These are phyloP conservation scores for Zoanthus gigantus DNA, from an alignment of 92 coral and sea anemone species.

Conservation along the genomic window DNA sequence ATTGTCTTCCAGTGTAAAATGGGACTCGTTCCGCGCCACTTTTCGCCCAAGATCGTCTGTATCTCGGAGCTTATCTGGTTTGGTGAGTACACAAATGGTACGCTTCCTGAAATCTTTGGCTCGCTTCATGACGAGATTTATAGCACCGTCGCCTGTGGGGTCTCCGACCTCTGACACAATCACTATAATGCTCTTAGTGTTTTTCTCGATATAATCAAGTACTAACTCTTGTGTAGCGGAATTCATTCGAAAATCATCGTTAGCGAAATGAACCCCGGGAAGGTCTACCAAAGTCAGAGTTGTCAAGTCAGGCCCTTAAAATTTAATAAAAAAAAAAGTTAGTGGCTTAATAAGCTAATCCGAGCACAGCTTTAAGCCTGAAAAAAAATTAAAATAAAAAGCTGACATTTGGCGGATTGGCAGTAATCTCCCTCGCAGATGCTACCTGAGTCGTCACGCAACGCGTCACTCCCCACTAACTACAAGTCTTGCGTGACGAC, in stretches of 20 bases:
- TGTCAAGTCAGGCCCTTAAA: conserved; percentile 74
- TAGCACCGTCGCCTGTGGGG: conserved; percentile 90
- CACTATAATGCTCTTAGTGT: conserved; percentile 83
- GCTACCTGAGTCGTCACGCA: no score
- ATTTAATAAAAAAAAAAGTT: neutral
- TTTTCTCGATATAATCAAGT: conserved; percentile 80
- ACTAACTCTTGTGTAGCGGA: conserved; percentile 70
- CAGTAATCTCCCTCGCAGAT: no score
- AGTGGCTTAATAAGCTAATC: no score
- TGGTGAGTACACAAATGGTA: conserved; percentile 81
- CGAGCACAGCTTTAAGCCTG: no score
- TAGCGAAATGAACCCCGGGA: conserved; percentile 90
- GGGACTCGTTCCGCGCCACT: conserved; percentile 75
- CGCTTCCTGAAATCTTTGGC: conserved; percentile 75
- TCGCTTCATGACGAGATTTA: conserved; percentile 77
- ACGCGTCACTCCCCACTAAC: no score
- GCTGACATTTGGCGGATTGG: no score
- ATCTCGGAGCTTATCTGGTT: conserved; percentile 80
- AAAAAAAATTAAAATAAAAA: no score
- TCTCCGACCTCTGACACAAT: conserved; percentile 83
- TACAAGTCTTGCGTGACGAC: no score
- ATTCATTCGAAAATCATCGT: conserved; percentile 77
- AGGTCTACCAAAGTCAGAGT: conserved; percentile 84
- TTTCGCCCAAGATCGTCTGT: conserved; percentile 76
- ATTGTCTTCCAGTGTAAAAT: conserved; percentile 76